A percentile compares a stretch with the other conserved stretches of the same genome.
Conservation (phyloP, 2,888 invertebrate species). For the Lutraria lutraria region DNA sequence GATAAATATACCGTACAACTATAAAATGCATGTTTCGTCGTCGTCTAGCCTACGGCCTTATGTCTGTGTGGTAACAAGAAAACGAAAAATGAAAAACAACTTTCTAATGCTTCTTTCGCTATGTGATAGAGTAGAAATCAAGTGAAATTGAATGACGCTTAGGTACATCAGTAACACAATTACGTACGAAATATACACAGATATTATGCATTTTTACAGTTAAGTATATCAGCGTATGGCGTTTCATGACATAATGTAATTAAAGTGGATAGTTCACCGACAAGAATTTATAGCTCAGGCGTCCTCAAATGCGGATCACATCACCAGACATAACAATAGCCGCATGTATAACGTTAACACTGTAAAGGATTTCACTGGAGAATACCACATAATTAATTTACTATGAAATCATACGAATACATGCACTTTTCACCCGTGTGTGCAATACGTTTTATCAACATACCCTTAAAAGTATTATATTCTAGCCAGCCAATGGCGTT, state of each 20-base stretch:
- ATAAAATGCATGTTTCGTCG: no score
- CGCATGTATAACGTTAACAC: constrained; percentile 13
- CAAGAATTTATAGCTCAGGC: background rate
- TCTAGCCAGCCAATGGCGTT: background rate
- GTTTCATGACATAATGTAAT: constrained; percentile 2
- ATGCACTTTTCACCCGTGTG: constrained; percentile 27
- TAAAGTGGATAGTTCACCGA: background rate
- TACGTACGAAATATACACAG: background rate
- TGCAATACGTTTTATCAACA: background rate
- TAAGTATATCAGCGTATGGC: background rate
- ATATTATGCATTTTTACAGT: background rate
- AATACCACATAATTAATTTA: constrained; percentile 5
- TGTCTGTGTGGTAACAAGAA: no score
- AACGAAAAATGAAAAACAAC: no score
- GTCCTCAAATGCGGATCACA: constrained; percentile 12
- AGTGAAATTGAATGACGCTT: no score
- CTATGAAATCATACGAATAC: constrained; percentile 24
- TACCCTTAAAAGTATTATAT: background rate
- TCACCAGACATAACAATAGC: constrained; percentile 21
- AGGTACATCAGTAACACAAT: no score
- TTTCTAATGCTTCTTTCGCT: no score
- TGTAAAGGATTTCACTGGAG: background rate
- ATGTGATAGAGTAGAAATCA: no score
- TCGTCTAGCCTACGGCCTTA: no score
- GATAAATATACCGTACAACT: no score